phyloP scores from a whole-genome alignment of 2,113 vertebrate species.

The Protobothrops mucrosquamatus region DNA sequence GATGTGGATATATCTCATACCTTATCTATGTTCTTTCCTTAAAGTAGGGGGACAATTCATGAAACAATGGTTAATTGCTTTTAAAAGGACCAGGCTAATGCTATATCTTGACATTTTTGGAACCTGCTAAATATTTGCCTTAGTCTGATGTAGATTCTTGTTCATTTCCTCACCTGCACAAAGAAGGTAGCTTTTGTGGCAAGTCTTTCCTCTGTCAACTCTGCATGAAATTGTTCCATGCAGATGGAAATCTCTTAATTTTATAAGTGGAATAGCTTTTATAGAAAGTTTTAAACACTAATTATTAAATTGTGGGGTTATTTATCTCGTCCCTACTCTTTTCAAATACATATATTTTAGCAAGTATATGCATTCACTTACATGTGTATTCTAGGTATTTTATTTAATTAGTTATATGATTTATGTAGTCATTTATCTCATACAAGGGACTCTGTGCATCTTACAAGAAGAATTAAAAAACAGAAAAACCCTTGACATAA shows the following conservation, averaged over 20 bases:
- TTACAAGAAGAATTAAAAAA: background rate
- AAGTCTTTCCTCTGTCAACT: background rate
- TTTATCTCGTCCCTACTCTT: background rate
- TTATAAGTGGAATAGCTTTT: background rate
- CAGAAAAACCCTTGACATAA: background rate
- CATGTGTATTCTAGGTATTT: background rate
- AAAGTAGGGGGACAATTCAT: background rate
- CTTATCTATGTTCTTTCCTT: background rate
- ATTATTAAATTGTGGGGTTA: background rate
- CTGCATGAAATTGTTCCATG: background rate
- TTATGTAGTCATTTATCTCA: background rate
- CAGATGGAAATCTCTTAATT: background rate
- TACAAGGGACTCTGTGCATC: background rate
- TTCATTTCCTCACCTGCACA: background rate
- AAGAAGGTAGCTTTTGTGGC: background rate
- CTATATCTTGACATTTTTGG: background rate
- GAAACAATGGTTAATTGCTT: background rate
- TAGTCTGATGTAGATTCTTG: background rate
- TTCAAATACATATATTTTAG: background rate
- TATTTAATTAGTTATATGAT: background rate
- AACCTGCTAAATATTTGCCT: background rate
- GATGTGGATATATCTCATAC: background rate
- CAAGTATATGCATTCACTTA: background rate
- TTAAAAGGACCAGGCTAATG: background rate
- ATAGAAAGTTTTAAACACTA: background rate